Evolutionary conservation across 2,888 invertebrate genomes (phyloP).

Genomic region (Lithodes maja): DNA sequence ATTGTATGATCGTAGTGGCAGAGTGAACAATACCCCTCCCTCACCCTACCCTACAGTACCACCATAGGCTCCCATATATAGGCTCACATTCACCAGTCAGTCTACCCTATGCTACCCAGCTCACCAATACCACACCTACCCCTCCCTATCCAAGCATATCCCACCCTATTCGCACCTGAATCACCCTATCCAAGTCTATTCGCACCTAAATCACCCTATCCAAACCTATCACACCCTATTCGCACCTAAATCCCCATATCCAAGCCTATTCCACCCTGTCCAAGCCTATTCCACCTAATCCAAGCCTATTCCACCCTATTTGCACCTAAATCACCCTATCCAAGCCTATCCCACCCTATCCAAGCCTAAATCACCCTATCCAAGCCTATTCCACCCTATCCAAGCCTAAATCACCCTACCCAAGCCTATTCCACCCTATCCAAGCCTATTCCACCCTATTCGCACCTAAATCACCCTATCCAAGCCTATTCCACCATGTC

Average conservation of each 20-base stretch:
- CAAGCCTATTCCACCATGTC: background rate
- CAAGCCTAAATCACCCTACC: background rate
- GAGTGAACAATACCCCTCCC: too few relatives aligned
- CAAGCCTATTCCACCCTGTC: background rate
- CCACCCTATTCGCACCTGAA: background rate
- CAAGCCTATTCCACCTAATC: background rate
- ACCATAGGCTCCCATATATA: too few relatives aligned
- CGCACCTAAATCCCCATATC: background rate
- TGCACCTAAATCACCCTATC: background rate
- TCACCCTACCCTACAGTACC: too few relatives aligned
- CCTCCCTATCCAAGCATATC: too few relatives aligned
- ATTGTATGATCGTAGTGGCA: too few relatives aligned
- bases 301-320: background rate
- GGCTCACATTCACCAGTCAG: too few relatives aligned
- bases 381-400: background rate
- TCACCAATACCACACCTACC: too few relatives aligned
- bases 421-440: background rate
- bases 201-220: background rate
- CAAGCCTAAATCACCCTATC: background rate
- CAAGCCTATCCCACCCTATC: slow-evolving; percentile 7
- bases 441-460: background rate
- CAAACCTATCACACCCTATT: background rate
- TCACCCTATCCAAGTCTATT: background rate
- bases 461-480: background rate
- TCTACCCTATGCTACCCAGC: too few relatives aligned